These are phyloP conservation scores for Tragelaphus buxtoni DNA, from an alignment of 2,113 vertebrate genomes.

Conservation along the genomic window DNA sequence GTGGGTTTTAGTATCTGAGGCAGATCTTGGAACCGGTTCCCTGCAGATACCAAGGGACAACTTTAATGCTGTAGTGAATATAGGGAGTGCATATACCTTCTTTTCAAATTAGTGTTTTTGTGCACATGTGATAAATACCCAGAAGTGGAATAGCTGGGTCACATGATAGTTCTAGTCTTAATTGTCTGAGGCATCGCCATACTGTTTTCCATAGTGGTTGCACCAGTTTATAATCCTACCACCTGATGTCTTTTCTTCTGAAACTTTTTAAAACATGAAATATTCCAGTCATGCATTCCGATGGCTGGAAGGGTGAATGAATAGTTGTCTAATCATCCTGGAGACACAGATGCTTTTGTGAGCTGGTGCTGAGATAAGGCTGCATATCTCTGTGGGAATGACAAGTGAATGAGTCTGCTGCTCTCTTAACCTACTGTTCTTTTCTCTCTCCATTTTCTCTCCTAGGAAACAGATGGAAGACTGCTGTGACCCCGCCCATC, in stretches of 20 bases:
- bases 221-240: background rate
- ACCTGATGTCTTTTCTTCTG: background rate
- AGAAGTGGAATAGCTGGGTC: background rate
- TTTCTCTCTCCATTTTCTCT: constrained; percentile 45
- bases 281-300: background rate
- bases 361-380: background rate
- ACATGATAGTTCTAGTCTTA: background rate
- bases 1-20: background rate
- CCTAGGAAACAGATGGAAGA: constrained; percentile 90
- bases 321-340: background rate
- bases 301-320: constrained; percentile 4
- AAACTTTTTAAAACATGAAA: background rate
- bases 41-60: background rate
- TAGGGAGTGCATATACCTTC: background rate
- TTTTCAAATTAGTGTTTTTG: background rate
- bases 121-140: background rate
- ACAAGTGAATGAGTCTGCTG: background rate
- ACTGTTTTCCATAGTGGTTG: background rate
- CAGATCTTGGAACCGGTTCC: background rate
- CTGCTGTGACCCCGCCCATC: constrained; percentile 89
- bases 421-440: constrained; percentile 42
- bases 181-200: background rate
- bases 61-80: background rate
- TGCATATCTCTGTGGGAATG: background rate
- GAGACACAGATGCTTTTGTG: constrained; percentile 1